A percentile compares a stretch with the other conserved stretches of the same genome.
Evolutionary conservation across 2,797 vertebrate species (phyloP).

Genomic region (Aulostomus chinensis): DNA sequence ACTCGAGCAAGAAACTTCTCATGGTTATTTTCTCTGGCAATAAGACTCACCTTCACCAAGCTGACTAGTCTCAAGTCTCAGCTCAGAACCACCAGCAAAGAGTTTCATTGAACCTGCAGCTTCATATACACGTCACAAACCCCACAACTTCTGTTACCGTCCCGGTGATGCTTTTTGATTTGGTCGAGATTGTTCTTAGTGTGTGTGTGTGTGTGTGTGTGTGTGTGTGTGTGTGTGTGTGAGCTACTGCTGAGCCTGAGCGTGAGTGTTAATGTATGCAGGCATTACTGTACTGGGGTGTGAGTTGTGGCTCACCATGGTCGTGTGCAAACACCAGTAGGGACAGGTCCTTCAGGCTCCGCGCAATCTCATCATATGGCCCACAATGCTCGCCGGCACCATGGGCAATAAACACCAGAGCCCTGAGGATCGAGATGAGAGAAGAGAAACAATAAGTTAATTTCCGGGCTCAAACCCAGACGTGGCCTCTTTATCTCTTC

Average conservation of each 20-base stretch:
- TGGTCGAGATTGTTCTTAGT: too few relatives aligned
- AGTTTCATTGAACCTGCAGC: too few relatives aligned
- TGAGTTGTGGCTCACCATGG: conserved; percentile 85
- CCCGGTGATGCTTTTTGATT: too few relatives aligned
- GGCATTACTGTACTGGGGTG: conserved; percentile 1
- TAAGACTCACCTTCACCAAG: too few relatives aligned
- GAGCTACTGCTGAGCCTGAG: conserved; percentile 7
- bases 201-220: too few relatives aligned
- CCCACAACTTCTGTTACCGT: too few relatives aligned
- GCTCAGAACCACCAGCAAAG: neutral
- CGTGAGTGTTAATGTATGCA: conserved; percentile 22
- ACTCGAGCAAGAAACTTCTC: too few relatives aligned
- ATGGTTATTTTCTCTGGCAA: too few relatives aligned
- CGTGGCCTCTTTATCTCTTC: neutral
- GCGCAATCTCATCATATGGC: conserved; percentile 89
- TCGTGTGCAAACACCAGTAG: conserved; percentile 93
- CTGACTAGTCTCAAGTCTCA: neutral
- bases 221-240: neutral
- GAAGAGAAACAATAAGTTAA: too few relatives aligned
- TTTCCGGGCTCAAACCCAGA: too few relatives aligned
- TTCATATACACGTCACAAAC: too few relatives aligned
- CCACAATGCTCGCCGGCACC: conserved; percentile 94
- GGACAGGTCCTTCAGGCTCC: conserved; percentile 83
- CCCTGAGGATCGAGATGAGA: conserved; percentile 73
- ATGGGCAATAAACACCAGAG: conserved; percentile 89